Evolutionary conservation across 2,113 vertebrate species (phyloP).

Genomic region (Smithornis capensis): DNA sequence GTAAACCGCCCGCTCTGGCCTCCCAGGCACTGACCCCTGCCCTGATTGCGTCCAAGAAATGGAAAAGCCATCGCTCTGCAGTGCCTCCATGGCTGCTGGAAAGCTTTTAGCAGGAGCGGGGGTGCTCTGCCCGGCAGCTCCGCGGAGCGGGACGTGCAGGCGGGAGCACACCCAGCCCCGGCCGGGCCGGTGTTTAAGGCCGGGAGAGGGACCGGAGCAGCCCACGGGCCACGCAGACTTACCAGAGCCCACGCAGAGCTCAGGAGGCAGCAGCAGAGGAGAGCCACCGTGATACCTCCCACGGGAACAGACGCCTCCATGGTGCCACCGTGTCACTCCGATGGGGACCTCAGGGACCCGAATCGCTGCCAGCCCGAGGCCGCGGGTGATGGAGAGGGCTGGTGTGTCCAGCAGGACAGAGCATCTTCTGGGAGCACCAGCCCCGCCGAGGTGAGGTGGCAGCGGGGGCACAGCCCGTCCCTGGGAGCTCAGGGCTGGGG

Average conservation of each 20-base stretch:
- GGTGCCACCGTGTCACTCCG: background rate
- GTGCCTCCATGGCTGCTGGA: no score
- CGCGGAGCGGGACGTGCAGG: rapidly evolving
- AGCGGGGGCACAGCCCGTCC: background rate
- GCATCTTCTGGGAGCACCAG: conserved; percentile 5
- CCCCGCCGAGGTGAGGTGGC: background rate
- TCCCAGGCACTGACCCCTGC: background rate
- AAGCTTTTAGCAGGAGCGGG: background rate
- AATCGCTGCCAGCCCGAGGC: background rate
- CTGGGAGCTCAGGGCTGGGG: background rate
- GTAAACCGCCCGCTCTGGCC: rapidly evolving
- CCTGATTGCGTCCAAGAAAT: background rate
- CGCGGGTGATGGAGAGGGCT: background rate
- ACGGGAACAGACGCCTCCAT: background rate
- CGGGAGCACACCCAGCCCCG: rapidly evolving
- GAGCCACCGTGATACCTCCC: background rate
- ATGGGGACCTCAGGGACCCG: background rate
- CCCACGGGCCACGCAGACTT: background rate
- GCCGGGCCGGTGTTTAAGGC: rapidly evolving
- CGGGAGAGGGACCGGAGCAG: background rate
- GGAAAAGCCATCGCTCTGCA: background rate
- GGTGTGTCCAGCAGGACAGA: background rate
- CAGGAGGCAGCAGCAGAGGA: conserved; percentile 47
- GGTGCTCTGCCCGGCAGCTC: background rate
- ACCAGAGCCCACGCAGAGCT: conserved; percentile 31